Conservation (phyloP, 2,797 vertebrate genomes). For the Macropodus opercularis region DNA sequence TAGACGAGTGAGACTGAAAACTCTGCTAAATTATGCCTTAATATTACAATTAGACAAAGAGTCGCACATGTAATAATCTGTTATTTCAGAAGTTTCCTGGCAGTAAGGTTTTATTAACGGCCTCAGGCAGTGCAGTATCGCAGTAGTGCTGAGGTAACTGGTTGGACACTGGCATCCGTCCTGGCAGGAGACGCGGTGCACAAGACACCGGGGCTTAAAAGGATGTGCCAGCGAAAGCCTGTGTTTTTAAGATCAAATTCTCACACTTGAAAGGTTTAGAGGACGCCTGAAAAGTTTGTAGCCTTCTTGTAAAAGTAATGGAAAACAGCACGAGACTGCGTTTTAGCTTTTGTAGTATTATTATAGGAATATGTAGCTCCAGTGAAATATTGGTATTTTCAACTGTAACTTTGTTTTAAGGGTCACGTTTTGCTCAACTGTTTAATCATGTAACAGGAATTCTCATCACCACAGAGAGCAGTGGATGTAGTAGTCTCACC, state of each 20-base stretch:
- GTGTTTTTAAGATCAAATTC: neutral
- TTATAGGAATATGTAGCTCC: neutral
- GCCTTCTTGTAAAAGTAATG: neutral
- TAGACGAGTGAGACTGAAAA: neutral
- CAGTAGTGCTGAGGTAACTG: conserved; percentile 25
- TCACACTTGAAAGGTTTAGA: neutral
- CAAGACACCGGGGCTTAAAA: neutral
- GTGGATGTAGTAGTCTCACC: neutral
- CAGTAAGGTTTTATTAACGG: neutral
- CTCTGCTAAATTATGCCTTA: neutral
- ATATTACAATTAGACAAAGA: conserved; percentile 6
- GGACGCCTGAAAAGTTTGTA: neutral
- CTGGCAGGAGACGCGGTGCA: neutral
- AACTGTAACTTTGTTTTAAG: neutral
- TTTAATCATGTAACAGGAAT: neutral
- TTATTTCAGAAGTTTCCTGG: conserved; percentile 34
- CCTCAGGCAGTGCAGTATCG: neutral
- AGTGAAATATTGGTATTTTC: neutral
- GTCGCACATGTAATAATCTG: conserved; percentile 1
- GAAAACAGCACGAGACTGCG: neutral
- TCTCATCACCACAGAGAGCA: neutral
- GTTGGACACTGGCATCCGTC: conserved; percentile 16
- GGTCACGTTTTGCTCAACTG: neutral
- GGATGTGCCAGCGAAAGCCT: neutral
- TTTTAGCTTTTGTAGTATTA: neutral